phyloP scores from a whole-genome alignment of 1,140 invertebrate species.

The Zaprionus davidi region DNA sequence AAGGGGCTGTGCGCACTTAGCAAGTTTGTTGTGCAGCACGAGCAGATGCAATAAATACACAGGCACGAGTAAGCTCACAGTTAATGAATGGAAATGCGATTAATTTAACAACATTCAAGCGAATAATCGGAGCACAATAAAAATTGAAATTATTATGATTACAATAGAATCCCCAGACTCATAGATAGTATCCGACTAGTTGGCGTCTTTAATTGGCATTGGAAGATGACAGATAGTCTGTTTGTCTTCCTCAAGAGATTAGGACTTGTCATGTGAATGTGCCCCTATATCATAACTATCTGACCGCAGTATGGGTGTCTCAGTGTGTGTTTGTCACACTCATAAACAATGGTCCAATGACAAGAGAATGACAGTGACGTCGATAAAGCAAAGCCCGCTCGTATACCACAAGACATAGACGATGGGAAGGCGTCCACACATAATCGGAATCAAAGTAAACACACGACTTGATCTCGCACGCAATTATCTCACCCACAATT shows the following conservation, averaged over 20 bases:
- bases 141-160: too few relatives aligned
- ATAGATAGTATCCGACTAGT: background rate
- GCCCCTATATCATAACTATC: slow-evolving; percentile 17
- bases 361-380: slow-evolving; percentile 65
- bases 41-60: background rate
- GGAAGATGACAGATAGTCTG: background rate
- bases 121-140: background rate
- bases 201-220: background rate
- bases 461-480: slow-evolving; percentile 35
- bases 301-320: slow-evolving; percentile 14
- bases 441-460: slow-evolving; percentile 53
- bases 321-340: slow-evolving; percentile 32
- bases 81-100: slow-evolving; percentile 51
- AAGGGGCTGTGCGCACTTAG: background rate
- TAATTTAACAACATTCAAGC: slow-evolving; percentile 55
- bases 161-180: background rate
- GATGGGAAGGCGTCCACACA: slow-evolving; percentile 2
- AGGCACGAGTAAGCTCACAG: slow-evolving; percentile 11
- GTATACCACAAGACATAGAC: slow-evolving; percentile 33
- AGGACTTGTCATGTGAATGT: background rate
- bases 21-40: slow-evolving; percentile 2
- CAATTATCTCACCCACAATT: slow-evolving; percentile 30
- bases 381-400: slow-evolving; percentile 59
- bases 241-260: background rate
- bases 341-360: slow-evolving; percentile 71